Conservation (phyloP, 2,113 vertebrate genomes). For the Aix galericulata region DNA sequence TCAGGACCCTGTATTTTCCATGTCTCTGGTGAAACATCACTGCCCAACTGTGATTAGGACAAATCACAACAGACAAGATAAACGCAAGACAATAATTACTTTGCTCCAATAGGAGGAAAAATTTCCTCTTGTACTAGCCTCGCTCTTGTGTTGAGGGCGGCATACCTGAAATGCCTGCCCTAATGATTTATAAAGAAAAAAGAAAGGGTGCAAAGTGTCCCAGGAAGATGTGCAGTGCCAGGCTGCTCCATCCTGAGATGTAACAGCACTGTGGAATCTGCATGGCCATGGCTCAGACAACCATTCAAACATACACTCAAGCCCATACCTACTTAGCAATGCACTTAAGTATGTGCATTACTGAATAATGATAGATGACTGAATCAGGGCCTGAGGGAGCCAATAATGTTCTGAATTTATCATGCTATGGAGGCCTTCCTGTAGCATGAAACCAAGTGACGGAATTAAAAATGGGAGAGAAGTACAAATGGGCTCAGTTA, state of each 20-base stretch:
- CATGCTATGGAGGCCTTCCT: neutral
- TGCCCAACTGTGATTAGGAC: neutral
- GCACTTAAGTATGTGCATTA: neutral
- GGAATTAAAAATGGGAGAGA: constrained; percentile 66
- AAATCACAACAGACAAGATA: neutral
- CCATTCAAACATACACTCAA: neutral
- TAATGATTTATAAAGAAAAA: neutral
- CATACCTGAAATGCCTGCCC: neutral
- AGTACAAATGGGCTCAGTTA: constrained; percentile 55
- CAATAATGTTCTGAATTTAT: constrained; percentile 49
- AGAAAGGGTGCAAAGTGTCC: neutral
- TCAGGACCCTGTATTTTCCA: neutral
- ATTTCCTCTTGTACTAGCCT: neutral
- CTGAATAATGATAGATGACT: constrained; percentile 31
- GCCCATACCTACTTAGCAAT: neutral
- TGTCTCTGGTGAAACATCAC: neutral
- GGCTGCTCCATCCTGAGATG: neutral
- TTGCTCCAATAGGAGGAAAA: neutral
- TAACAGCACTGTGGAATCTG: neutral
- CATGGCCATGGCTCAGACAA: neutral
- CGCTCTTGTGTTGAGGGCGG: neutral
- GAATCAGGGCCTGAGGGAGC: constrained; percentile 14
- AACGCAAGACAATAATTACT: neutral
- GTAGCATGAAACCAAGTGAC: constrained; percentile 27
- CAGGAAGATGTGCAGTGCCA: neutral